A percentile compares a stretch with the other conserved stretches of the same genome.
Evolutionary conservation across 2,113 vertebrate genomes (phyloP).

Genomic region (Vicugna pacos): DNA sequence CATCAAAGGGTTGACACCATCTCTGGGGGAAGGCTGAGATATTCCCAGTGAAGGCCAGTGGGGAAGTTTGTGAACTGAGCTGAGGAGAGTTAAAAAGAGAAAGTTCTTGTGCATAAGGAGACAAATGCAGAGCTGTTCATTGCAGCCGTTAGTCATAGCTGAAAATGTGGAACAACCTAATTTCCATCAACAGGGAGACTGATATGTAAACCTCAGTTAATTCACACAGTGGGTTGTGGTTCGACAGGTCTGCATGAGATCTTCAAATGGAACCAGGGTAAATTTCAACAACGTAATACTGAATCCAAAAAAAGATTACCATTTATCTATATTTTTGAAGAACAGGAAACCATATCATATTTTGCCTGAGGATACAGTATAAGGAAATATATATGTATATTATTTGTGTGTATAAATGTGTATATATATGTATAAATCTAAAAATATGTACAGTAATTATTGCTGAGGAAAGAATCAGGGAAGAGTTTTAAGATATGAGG

Average conservation of each 20-base stretch:
- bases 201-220: too few species aligned
- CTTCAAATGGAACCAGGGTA: background rate
- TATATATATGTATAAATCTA: background rate
- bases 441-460: background rate
- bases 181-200: background rate
- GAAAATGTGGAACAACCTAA: background rate
- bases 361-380: background rate
- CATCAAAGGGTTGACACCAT: accelerated
- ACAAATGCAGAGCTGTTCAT: background rate
- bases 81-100: background rate
- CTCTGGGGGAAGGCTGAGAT: background rate
- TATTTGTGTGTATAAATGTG: background rate
- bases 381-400: too few species aligned
- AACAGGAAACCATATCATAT: background rate
- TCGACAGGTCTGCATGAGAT: background rate
- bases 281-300: background rate
- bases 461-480: background rate
- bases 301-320: background rate
- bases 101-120: accelerated
- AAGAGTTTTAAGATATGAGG: background rate
- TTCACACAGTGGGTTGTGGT: background rate
- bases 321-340: background rate
- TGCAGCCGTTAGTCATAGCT: background rate
- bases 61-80: background rate
- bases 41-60: background rate